phyloP scores from a whole-genome alignment of 2,888 invertebrate genomes.

The Pyrocoelia pectoralis region DNA sequence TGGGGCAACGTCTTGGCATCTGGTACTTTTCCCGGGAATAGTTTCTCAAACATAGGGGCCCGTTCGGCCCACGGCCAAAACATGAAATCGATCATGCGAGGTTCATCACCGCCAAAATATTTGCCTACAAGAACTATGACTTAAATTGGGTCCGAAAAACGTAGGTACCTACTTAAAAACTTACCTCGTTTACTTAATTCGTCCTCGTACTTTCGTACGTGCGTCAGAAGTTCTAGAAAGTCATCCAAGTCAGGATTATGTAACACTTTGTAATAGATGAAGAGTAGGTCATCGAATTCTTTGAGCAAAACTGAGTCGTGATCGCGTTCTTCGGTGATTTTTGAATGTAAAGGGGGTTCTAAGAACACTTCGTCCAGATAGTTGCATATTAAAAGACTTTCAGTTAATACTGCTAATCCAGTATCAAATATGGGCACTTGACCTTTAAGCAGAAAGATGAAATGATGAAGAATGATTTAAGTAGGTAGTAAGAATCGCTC shows the following conservation, averaged over 20 bases:
- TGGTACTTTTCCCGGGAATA: conserved; percentile 43
- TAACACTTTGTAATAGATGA: background rate
- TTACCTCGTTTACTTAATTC: conserved; percentile 3
- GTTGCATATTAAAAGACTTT: conserved; percentile 64
- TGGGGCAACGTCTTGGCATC: conserved; percentile 3
- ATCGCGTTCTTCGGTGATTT: conserved; percentile 54
- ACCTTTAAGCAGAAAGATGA: conserved; percentile 48
- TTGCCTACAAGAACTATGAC: background rate
- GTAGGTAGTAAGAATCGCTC: conserved; percentile 50
- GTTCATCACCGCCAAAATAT: conserved; percentile 14
- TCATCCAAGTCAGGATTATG: background rate
- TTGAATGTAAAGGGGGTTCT: conserved; percentile 60
- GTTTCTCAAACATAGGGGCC: conserved; percentile 40
- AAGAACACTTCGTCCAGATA: conserved; percentile 66
- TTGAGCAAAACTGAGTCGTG: conserved; percentile 49
- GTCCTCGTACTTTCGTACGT: background rate
- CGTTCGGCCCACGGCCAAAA: conserved; percentile 56
- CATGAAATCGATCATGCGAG: conserved; percentile 48
- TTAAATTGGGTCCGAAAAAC: background rate
- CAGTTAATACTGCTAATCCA: conserved; percentile 61
- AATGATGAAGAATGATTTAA: background rate
- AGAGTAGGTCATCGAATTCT: background rate
- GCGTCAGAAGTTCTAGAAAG: background rate
- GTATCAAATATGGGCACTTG: conserved; percentile 61
- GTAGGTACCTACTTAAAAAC: background rate